phyloP scores from a whole-genome alignment of 2,113 vertebrate genomes.

The Notiomystis cincta region DNA sequence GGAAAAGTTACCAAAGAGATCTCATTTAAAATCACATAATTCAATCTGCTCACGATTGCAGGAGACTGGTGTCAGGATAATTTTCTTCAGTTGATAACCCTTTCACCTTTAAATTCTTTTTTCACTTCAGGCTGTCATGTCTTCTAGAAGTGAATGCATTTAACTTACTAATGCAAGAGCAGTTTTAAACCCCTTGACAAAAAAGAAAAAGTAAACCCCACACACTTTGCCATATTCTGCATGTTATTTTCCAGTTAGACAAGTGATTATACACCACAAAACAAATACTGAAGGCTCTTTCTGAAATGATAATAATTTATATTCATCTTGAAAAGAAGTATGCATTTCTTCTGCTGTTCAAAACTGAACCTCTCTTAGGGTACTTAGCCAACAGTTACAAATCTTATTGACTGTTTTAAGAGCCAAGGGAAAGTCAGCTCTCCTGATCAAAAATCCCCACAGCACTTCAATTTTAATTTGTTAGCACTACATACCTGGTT shows the following conservation, averaged over 20 bases:
- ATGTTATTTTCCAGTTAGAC: neutral
- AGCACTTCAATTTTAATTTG: neutral
- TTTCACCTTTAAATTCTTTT: conserved; percentile 66
- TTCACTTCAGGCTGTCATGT: conserved; percentile 49
- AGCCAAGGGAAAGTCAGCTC: neutral
- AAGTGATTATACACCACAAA: neutral
- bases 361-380: neutral
- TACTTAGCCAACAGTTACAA: neutral
- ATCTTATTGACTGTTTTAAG: neutral
- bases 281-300: neutral
- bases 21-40: conserved; percentile 65
- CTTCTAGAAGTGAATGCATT: conserved; percentile 31
- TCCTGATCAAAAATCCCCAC: neutral
- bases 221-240: neutral
- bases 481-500: neutral
- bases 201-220: neutral
- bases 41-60: conserved; percentile 55
- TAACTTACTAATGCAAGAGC: conserved; percentile 59
- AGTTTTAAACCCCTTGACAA: neutral
- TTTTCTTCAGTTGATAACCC: conserved; percentile 72
- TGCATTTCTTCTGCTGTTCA: neutral
- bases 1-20: conserved; percentile 29
- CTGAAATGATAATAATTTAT: neutral
- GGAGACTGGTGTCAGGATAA: conserved; percentile 62
- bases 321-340: neutral